A percentile compares a stretch with the other conserved stretches of the same genome.
phyloP scores from a whole-genome alignment of 2,888 invertebrate species.

The Salticus scenicus region DNA sequence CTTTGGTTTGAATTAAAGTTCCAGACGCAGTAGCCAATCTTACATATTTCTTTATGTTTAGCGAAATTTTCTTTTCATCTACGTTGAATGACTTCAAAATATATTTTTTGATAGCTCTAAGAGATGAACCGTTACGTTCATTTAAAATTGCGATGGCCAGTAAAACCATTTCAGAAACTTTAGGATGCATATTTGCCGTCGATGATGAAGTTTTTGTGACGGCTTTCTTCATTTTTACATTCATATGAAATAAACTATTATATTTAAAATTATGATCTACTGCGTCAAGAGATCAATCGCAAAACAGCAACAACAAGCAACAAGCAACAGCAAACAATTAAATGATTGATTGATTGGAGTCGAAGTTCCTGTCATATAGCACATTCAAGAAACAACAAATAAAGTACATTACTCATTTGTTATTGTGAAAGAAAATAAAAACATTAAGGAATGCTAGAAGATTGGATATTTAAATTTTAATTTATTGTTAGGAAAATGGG shows the following conservation, averaged over 20 bases:
- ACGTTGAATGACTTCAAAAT: conserved; percentile 78
- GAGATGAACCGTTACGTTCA: conserved; percentile 80
- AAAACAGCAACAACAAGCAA: no score
- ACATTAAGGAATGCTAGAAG: no score
- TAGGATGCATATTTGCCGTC: conserved; percentile 76
- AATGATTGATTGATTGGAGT: no score
- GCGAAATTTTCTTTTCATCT: conserved; percentile 74
- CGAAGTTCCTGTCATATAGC: no score
- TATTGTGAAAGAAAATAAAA: no score
- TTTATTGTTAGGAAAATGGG: no score
- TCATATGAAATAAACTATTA: conserved; percentile 32
- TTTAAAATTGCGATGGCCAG: conserved; percentile 76
- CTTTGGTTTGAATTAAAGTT: conserved; percentile 73
- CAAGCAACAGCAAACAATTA: no score
- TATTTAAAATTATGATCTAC: not conserved
- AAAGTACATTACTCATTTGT: no score
- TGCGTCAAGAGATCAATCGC: no score
- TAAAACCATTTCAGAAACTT: conserved; percentile 79
- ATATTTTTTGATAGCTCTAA: conserved; percentile 81
- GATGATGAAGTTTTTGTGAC: not conserved
- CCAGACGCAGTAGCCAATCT: conserved; percentile 79
- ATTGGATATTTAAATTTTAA: no score
- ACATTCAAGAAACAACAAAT: no score
- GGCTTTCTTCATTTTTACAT: conserved; percentile 43
- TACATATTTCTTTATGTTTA: conserved; percentile 80